A percentile compares a stretch with the other conserved stretches of the same genome.
Conservation (phyloP, 2,888 invertebrate species). For the Hydraecia micacea region DNA sequence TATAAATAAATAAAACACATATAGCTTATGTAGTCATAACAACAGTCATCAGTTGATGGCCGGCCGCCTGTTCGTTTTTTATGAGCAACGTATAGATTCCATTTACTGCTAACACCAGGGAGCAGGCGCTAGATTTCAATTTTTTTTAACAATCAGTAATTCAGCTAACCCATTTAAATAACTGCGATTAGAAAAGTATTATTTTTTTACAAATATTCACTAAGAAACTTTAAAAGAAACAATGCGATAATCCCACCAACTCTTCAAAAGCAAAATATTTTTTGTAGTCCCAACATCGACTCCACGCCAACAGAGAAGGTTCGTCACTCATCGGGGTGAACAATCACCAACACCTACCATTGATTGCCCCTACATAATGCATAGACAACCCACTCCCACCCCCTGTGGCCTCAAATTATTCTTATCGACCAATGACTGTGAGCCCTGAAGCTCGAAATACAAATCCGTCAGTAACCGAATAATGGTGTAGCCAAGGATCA, state of each 20-base stretch:
- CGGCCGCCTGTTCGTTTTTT: neutral
- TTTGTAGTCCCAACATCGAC: slow-evolving; percentile 48
- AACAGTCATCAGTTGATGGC: neutral
- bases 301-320: slow-evolving; percentile 65
- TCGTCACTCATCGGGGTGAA: slow-evolving; percentile 73
- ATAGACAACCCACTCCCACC: slow-evolving; percentile 76
- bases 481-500: slow-evolving; percentile 62
- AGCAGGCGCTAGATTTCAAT: neutral
- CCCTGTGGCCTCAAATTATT: slow-evolving; percentile 78
- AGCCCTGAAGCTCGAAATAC: slow-evolving; percentile 54
- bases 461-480: slow-evolving; percentile 28
- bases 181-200: neutral
- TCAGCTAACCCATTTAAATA: neutral
- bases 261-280: neutral
- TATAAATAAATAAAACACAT: neutral
- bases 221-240: neutral
- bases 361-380: slow-evolving; percentile 89
- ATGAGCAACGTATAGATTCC: neutral
- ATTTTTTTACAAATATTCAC: neutral
- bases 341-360: slow-evolving; percentile 87
- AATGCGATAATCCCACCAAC: neutral
- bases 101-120: neutral
- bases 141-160: no score
- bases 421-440: slow-evolving; percentile 69
- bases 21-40: neutral